A percentile compares a stretch with the other conserved stretches of the same genome.
These are phyloP conservation scores for Desoria tigrina DNA, from an alignment of 2,888 invertebrate species.

Conservation along the genomic window DNA sequence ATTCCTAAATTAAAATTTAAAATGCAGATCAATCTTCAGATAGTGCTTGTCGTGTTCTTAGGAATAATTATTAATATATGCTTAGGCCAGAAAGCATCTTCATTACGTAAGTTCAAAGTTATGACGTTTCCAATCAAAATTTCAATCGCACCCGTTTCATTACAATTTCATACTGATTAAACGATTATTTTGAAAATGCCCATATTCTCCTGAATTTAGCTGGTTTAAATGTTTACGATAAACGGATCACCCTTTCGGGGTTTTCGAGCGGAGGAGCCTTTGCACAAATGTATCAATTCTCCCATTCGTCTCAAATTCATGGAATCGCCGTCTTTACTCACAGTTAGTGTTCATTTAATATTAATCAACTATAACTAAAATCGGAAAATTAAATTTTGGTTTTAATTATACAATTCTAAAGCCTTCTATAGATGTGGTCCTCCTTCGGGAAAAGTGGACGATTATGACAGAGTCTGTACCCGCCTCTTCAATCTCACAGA, in stretches of 20 bases:
- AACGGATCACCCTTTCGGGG: conserved; percentile 44
- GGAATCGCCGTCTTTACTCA: conserved; percentile 51
- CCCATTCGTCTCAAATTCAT: conserved; percentile 41
- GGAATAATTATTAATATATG: too few relatives aligned
- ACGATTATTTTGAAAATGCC: too few relatives aligned
- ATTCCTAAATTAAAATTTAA: too few relatives aligned
- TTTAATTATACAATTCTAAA: too few relatives aligned
- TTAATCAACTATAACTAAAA: background rate
- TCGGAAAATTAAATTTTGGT: background rate
- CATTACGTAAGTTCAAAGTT: too few relatives aligned
- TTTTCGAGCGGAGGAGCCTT: conserved; percentile 50
- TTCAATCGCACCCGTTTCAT: too few relatives aligned
- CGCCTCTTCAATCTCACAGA: conserved; percentile 26
- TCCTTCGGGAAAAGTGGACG: conserved; percentile 27
- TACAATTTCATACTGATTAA: too few relatives aligned
- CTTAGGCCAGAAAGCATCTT: too few relatives aligned
- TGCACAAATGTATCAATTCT: conserved; percentile 46
- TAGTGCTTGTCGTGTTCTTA: too few relatives aligned
- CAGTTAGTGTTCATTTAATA: conserved; percentile 29
- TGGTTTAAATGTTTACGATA: conserved; percentile 12
- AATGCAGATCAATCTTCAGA: too few relatives aligned
- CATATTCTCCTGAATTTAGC: too few relatives aligned
- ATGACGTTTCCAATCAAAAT: too few relatives aligned
- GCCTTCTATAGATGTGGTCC: conserved; percentile 42
- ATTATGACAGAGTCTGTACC: conserved; percentile 37